Percentiles rank a stretch among this genome's conserved stretches.
phyloP scores from a whole-genome alignment of 2,888 invertebrate species.

The Emmelina monodactyla region DNA sequence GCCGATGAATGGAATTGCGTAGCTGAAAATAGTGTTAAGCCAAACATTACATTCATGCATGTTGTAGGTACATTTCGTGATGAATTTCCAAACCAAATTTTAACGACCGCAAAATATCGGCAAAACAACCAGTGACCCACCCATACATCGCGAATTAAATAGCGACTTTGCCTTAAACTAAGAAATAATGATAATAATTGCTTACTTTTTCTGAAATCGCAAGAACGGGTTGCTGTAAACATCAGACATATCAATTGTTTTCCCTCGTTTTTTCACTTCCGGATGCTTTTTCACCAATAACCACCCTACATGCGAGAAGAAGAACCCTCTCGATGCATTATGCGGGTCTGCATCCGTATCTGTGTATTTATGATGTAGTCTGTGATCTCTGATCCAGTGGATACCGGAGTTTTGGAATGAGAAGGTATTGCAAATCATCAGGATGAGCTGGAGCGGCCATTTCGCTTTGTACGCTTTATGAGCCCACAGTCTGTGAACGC shows the following conservation, averaged over 20 bases:
- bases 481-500: conserved; percentile 24
- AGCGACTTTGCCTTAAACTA: too few species aligned
- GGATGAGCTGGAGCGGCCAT: conserved; percentile 19
- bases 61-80: too few species aligned
- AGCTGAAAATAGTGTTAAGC: conserved; percentile 52
- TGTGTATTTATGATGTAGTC: conserved; percentile 75
- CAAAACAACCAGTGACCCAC: too few species aligned
- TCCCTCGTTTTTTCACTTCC: conserved; percentile 72
- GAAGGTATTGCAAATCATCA: conserved; percentile 20
- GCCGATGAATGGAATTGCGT: conserved; percentile 1
- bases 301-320: conserved; percentile 85
- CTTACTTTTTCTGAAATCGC: conserved; percentile 71
- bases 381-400: conserved; percentile 65
- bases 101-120: too few species aligned
- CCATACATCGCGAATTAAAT: too few species aligned
- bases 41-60: conserved; percentile 16
- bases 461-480: conserved; percentile 24
- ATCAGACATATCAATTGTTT: conserved; percentile 72
- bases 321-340: conserved; percentile 79
- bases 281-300: conserved; percentile 75
- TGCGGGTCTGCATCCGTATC: conserved; percentile 80
- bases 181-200: too few species aligned
- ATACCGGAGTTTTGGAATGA: conserved; percentile 52
- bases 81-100: too few species aligned
- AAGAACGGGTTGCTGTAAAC: conserved; percentile 72